Evolutionary conservation across 2,797 vertebrate species (phyloP), one percentile per base, ranked within the genome.

Genomic region (Tympanoctomys barrerae): DNA sequence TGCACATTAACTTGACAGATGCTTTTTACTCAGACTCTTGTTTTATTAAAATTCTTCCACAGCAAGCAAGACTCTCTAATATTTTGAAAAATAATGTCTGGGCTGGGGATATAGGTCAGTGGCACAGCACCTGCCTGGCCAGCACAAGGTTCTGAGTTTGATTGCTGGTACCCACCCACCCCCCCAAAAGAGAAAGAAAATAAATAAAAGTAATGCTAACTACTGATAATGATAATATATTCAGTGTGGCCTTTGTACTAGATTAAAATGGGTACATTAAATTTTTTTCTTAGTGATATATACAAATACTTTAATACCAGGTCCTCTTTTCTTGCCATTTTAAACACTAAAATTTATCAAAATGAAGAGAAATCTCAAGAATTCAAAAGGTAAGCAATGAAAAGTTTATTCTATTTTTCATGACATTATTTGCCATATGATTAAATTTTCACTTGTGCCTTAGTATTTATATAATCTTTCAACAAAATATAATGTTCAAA

Each of bases 31-130:
- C 26, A 62, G 61, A 82, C 68, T 13, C 70, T 91, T 54, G 62
- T 89, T 82, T 87, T 70, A 79, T 80, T 93, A 64, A 71, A 93
- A 59, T 83, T 80, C 70, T 93, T 89, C 42, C 83, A 89, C 19
- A 89, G 57, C 19, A 87, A 59, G 18, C 8, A 89, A 86, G 24
- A 80, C 39, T 71, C 61, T 85, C 36, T 64, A 88, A 59, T 79
- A 87, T 49, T 10, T 83, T 77, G 46, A 36, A 81, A 93, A 95
- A 19, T 33, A 66, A 81, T 14, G 31, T 57, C 54, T 57, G 54
- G 49, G 49, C 49, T 49, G 49, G 49, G 49, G 49, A 49, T 49
- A 49, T 49, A 49, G 49, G 8, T 49, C 49, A 49, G 1, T 49
- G 49, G 49, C 49, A 49, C 49, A 49, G 49, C 49, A 49, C 49